Evolutionary conservation across 2,888 invertebrate species (phyloP).

Genomic region (Tenthredo amoena): DNA sequence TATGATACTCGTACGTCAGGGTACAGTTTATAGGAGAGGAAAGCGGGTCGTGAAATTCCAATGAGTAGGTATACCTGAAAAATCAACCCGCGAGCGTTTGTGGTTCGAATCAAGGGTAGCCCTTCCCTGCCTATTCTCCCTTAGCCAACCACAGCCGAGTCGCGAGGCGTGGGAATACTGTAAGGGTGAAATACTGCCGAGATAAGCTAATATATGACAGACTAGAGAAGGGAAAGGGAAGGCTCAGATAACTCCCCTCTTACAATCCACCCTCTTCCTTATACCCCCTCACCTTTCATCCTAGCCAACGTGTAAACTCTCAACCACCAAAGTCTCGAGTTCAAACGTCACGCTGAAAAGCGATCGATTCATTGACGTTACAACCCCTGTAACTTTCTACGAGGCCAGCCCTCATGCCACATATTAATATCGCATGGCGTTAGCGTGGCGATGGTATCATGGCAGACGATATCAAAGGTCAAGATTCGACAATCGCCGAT

Average conservation of each 20-base stretch:
- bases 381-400: no score
- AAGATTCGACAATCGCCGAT: no score
- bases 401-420: background rate
- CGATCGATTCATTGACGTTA: constrained; percentile 8
- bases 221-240: constrained; percentile 23
- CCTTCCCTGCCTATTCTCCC: background rate
- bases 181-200: constrained; percentile 49
- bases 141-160: background rate
- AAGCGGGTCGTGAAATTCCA: constrained; percentile 19
- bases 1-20: background rate
- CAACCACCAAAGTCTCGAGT: background rate
- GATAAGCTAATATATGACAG: constrained; percentile 52
- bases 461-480: no score
- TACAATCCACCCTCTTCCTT: background rate
- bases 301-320: constrained; percentile 24
- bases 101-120: constrained; percentile 27
- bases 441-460: no score
- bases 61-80: constrained; percentile 35
- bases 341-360: constrained; percentile 8
- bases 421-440: no score
- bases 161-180: constrained; percentile 6
- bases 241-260: constrained; percentile 37
- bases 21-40: background rate
- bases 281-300: constrained; percentile 17
- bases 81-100: constrained; percentile 34